A percentile compares a stretch with the other conserved stretches of the same genome.
phyloP scores from a whole-genome alignment of 2,888 invertebrate species.

The Cephus runcator region DNA sequence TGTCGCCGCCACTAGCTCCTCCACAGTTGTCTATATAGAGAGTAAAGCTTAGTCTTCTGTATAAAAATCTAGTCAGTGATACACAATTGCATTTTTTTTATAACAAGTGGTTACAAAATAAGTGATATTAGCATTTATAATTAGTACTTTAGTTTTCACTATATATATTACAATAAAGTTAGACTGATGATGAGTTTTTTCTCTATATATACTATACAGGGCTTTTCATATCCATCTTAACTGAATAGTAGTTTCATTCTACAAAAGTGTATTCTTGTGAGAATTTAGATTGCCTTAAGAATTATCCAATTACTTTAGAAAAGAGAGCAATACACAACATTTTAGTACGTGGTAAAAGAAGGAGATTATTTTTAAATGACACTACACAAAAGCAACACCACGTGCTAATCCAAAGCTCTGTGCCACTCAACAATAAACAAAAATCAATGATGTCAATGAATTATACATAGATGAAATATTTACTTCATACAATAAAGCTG shows the following conservation, averaged over 20 bases:
- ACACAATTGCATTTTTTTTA: neutral
- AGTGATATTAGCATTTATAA: neutral
- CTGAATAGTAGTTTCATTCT: neutral
- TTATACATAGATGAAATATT: neutral
- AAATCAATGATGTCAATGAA: neutral
- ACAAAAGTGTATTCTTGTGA: neutral
- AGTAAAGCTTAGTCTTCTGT: neutral
- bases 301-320: neutral
- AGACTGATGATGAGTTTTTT: neutral
- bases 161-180: neutral
- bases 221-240: neutral
- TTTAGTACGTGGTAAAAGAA: slow-evolving; percentile 42
- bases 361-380: slow-evolving; percentile 20
- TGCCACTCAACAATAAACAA: neutral
- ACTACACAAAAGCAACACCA: neutral
- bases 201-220: too few relatives aligned
- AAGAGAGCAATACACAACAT: slow-evolving; percentile 18
- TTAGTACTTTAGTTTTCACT: neutral
- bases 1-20: slow-evolving; percentile 91
- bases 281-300: neutral
- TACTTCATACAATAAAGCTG: neutral
- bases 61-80: neutral
- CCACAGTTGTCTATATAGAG: slow-evolving; percentile 79
- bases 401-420: neutral
- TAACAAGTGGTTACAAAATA: neutral